phyloP scores from a whole-genome alignment of 2,113 vertebrate genomes.

The Vanacampus margaritifer region DNA sequence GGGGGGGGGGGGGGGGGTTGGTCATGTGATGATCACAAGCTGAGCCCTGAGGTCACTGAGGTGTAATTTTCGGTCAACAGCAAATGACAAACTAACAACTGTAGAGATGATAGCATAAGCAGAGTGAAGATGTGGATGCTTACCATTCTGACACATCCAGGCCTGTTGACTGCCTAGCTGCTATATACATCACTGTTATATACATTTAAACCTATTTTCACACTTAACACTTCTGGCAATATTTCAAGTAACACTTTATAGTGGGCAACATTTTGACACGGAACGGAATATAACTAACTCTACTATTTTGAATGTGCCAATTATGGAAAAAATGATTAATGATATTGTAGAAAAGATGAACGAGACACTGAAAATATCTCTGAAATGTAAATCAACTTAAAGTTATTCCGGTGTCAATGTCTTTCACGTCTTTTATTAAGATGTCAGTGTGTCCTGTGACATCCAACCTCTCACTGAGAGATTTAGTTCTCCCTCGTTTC shows the following conservation, averaged over 20 bases:
- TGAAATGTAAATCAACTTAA: too few relatives aligned
- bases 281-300: neutral
- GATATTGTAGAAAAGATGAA: too few relatives aligned
- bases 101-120: neutral
- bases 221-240: neutral
- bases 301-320: neutral
- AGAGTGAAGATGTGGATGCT: neutral
- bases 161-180: neutral
- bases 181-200: neutral
- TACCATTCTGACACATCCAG: neutral
- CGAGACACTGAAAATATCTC: too few relatives aligned
- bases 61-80: too few relatives aligned
- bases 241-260: neutral
- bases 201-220: neutral
- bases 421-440: conserved; percentile 41
- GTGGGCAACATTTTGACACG: neutral
- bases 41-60: too few relatives aligned
- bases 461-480: conserved; percentile 32
- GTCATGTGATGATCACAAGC: too few relatives aligned
- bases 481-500: conserved; percentile 35
- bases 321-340: too few relatives aligned
- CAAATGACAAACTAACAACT: too few relatives aligned
- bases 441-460: conserved; percentile 33
- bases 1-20: too few relatives aligned
- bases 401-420: too few relatives aligned